Base-by-base conservation (phyloP, 2,797 vertebrate species). In the Agapornis canus region DNA sequence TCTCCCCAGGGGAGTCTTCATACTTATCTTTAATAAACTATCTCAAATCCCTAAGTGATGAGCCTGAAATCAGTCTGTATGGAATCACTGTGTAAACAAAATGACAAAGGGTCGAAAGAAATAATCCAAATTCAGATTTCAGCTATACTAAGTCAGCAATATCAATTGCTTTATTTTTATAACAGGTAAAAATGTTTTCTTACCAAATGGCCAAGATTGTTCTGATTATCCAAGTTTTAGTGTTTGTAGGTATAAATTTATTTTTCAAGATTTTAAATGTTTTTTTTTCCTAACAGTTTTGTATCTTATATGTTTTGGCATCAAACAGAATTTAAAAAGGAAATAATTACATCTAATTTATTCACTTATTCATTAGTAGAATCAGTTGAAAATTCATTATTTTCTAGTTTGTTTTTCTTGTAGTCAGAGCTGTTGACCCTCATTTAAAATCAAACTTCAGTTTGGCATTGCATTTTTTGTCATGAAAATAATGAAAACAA, bases 1-100 rank as follows among this genome's bases (percentile, higher is more conserved):
- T 66, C 35, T 35, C 12, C 2, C 9, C 4, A 20, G 2, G 11
- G 2, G 0, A 0, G 5, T 71, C 35, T 75, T 59, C 23, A 25
- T 51, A 15, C 4, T 73, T 73, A 17, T 35, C 8, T 59, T 54
- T 56, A 71, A 54, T 39, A 59, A 87, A 51, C 7, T 59, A 27
- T 47, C 37, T 68, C 16, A n/a, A 56, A 76, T 60, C 14, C 23
- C 22, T 40, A 31, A 39, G 4, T 8, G 66, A 73, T 29, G 35
- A 73, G 11, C 9, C 42, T 89, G 27, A 86, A 90, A 61, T 49
- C 26, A 45, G 21, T 19, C 13, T 37, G 18, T 14, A 52, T 52
- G 42, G 81, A 89, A 52, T 84, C 47, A 60, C 10, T 54, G 19
- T n/a, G 12, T 65, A 82, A 89, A 76, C 9, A 69, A 85, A 91